Percentiles rank a stretch among this genome's conserved stretches.
Evolutionary conservation across 2,888 invertebrate species (phyloP).

Genomic region (Coleophora flavipennella): DNA sequence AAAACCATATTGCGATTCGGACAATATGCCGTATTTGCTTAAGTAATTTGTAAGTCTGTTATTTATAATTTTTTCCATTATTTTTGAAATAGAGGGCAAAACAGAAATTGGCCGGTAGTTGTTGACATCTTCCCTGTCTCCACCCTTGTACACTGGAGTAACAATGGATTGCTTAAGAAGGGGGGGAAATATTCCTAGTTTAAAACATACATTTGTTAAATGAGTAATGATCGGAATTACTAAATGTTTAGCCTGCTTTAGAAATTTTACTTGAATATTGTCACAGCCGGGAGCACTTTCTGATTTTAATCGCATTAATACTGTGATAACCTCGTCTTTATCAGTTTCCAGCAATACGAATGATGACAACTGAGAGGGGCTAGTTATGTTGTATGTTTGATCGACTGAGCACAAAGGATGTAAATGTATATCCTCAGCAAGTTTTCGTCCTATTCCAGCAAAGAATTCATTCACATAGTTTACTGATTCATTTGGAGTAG

Average conservation of each 20-base stretch:
- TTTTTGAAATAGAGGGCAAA: conserved; percentile 4
- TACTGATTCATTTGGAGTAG: neutral
- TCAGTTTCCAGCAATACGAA: neutral
- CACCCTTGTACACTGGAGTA: conserved; percentile 1
- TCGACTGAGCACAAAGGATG: too few species aligned
- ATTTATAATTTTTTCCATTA: conserved; percentile 8
- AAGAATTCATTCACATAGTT: neutral
- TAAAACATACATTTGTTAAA: neutral
- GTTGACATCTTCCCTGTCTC: conserved; percentile 1
- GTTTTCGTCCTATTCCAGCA: neutral
- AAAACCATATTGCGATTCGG: conserved; percentile 6
- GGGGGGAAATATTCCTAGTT: neutral
- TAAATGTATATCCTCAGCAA: too few species aligned
- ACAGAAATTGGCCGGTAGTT: conserved; percentile 8
- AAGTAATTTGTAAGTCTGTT: neutral
- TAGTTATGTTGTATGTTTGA: too few species aligned
- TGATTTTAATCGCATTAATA: neutral
- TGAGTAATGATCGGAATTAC: neutral
- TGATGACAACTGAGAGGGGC: neutral
- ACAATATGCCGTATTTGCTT: conserved; percentile 2
- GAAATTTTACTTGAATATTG: neutral
- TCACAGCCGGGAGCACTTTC: neutral
- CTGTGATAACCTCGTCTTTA: neutral
- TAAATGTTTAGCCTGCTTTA: neutral
- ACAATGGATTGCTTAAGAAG: neutral